These are phyloP conservation scores for Somateria mollissima DNA, from an alignment of 2,797 vertebrate species.

Conservation along the genomic window DNA sequence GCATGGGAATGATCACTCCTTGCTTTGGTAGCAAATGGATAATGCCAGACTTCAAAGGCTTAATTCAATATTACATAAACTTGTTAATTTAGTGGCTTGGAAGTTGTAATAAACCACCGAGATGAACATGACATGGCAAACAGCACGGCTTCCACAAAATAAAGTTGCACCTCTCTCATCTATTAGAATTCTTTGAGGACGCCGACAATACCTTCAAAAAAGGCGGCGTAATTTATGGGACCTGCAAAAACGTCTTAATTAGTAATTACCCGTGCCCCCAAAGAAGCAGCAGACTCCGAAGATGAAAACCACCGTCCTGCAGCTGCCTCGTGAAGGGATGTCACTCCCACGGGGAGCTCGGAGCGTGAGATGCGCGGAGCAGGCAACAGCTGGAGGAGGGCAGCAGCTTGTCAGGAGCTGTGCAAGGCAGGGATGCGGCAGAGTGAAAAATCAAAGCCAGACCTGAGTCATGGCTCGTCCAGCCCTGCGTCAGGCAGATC, in stretches of 20 bases:
- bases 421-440: neutral
- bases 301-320: conserved; percentile 41
- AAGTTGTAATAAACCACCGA: conserved; percentile 44
- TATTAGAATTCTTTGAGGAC: neutral
- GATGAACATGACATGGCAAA: conserved; percentile 13
- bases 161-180: conserved; percentile 17
- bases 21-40: conserved; percentile 15
- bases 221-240: conserved; percentile 29
- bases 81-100: conserved; percentile 41
- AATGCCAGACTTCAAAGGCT: conserved; percentile 58
- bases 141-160: neutral
- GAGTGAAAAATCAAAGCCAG: neutral
- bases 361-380: neutral
- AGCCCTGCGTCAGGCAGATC: neutral
- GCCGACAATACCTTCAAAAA: conserved; percentile 10
- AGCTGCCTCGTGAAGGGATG: conserved; percentile 29
- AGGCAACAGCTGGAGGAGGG: conserved; percentile 35
- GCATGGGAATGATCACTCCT: conserved; percentile 39
- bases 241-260: conserved; percentile 59
- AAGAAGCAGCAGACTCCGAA: conserved; percentile 35
- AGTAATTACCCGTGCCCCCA: conserved; percentile 19
- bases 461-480: neutral
- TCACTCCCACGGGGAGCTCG: neutral
- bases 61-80: conserved; percentile 56
- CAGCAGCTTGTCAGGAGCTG: conserved; percentile 28